Evolutionary conservation across 2,888 invertebrate species (phyloP).

Genomic region (Pelosia muscerda): DNA sequence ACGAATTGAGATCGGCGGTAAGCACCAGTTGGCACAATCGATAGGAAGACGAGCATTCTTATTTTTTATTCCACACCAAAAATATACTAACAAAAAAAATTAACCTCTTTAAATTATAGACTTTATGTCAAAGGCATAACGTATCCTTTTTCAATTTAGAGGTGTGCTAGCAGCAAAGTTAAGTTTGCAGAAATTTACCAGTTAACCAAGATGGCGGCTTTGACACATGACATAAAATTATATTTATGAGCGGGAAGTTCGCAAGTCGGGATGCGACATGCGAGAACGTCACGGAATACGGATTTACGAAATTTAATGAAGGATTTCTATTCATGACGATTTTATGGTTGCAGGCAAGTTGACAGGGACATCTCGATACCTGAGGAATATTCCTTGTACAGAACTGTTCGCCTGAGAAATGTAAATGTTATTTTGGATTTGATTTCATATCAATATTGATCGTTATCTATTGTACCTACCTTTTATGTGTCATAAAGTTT

Average conservation of each 20-base stretch:
- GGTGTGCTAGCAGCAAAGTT: conserved; percentile 53
- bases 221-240: conserved; percentile 84
- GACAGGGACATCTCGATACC: conserved; percentile 48
- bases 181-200: conserved; percentile 66
- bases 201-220: conserved; percentile 77
- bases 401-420: neutral
- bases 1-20: conserved; percentile 81
- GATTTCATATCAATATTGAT: neutral
- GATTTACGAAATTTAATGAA: conserved; percentile 74
- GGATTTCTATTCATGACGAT: conserved; percentile 81
- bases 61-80: conserved; percentile 67
- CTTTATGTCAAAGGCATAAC: conserved; percentile 67
- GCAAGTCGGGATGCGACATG: conserved; percentile 81
- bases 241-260: conserved; percentile 83
- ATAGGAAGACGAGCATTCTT: conserved; percentile 74
- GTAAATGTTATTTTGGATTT: conserved; percentile 28
- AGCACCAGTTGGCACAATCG: conserved; percentile 86
- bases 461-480: too few relatives aligned
- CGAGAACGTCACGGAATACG: conserved; percentile 81
- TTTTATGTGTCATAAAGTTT: too few relatives aligned
- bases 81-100: conserved; percentile 52
- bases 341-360: conserved; percentile 68
- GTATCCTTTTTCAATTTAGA: conserved; percentile 55
- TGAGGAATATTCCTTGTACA: conserved; percentile 41
- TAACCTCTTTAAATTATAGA: conserved; percentile 56